phyloP scores from a whole-genome alignment of 2,113 vertebrate genomes.

The Nothobranchius furzeri region DNA sequence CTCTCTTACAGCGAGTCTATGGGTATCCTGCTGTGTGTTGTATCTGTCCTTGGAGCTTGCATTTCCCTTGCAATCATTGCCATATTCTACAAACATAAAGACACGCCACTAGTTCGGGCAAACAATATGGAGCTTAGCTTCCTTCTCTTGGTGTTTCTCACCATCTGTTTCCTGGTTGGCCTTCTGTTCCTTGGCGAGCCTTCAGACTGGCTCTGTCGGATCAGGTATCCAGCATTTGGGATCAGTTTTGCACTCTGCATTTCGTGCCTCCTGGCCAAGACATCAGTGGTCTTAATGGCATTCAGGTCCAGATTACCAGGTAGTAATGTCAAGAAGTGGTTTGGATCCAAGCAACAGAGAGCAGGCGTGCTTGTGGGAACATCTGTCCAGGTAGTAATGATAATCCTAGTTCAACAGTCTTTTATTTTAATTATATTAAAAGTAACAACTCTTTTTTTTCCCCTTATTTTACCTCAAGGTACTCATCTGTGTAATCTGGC shows the following conservation, averaged over 20 bases:
- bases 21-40: conserved; percentile 65
- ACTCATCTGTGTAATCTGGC: conserved; percentile 72
- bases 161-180: conserved; percentile 63
- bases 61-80: conserved; percentile 54
- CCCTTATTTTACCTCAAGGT: conserved; percentile 16
- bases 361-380: conserved; percentile 70
- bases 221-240: conserved; percentile 68
- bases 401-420: fast-evolving
- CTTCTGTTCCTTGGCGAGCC: conserved; percentile 64
- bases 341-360: conserved; percentile 67
- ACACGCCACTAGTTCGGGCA: conserved; percentile 66
- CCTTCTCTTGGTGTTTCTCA: conserved; percentile 61
- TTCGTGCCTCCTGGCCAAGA: conserved; percentile 71
- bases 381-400: conserved; percentile 60
- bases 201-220: conserved; percentile 66
- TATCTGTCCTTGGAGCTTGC: conserved; percentile 66
- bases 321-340: conserved; percentile 64
- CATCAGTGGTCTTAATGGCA: conserved; percentile 65
- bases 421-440: background rate
- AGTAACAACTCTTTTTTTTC: background rate
- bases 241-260: conserved; percentile 70
- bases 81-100: conserved; percentile 62
- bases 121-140: conserved; percentile 71
- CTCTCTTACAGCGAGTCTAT: conserved; percentile 72
- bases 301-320: conserved; percentile 65